Percentiles rank a stretch among this genome's conserved stretches.
phyloP scores from a whole-genome alignment of 2,797 vertebrate genomes.

The Gallinago stenura region DNA sequence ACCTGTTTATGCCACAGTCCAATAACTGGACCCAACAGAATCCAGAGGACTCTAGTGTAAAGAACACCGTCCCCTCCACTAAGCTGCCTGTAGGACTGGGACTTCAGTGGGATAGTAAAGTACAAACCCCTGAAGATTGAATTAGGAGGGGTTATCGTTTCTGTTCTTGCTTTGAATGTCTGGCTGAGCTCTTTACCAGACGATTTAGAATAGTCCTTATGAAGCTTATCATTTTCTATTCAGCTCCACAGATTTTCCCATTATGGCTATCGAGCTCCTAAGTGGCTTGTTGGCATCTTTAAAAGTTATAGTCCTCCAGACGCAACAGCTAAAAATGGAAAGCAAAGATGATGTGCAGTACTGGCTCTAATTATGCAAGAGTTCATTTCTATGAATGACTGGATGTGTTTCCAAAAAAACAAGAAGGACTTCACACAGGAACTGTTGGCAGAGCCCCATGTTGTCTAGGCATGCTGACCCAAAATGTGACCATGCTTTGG shows the following conservation, averaged over 20 bases:
- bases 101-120: background rate
- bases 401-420: slow-evolving; percentile 42
- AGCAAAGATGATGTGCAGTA: slow-evolving; percentile 44
- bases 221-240: slow-evolving; percentile 62
- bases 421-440: slow-evolving; percentile 5
- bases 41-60: background rate
- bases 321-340: slow-evolving; percentile 53
- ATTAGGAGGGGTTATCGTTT: background rate
- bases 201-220: slow-evolving; percentile 14
- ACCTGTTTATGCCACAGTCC: background rate
- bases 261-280: slow-evolving; percentile 57
- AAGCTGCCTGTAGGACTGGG: background rate
- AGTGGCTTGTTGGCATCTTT: slow-evolving; percentile 67
- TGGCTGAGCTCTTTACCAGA: slow-evolving; percentile 40
- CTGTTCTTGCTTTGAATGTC: background rate
- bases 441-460: slow-evolving; percentile 34
- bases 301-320: slow-evolving; percentile 67
- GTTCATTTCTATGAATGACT: slow-evolving; percentile 62
- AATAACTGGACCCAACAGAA: background rate
- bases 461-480: slow-evolving; percentile 58
- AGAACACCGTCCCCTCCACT: background rate
- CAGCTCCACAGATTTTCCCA: slow-evolving; percentile 63
- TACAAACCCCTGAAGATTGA: background rate
- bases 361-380: slow-evolving; percentile 53
- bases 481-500: slow-evolving; percentile 35